Evolutionary conservation across 2,888 invertebrate genomes (phyloP).

Genomic region (Rosalia funebris): DNA sequence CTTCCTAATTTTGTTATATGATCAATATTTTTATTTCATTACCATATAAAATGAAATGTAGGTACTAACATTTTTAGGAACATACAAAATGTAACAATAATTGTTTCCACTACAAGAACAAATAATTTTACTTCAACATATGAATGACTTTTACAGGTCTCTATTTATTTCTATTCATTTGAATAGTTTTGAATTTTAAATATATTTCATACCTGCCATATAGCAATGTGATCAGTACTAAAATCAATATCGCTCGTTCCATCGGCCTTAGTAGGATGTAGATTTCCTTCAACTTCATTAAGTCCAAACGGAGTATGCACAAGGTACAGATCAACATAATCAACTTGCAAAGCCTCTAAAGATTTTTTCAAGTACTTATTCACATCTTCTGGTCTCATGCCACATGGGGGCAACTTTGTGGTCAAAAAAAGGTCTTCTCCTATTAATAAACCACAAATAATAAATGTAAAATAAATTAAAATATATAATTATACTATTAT

Average conservation of each 20-base stretch:
- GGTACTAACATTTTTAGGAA: too few relatives aligned
- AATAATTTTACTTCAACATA: too few relatives aligned
- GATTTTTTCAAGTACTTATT: slow-evolving; percentile 75
- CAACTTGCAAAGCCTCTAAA: slow-evolving; percentile 75
- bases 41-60: too few relatives aligned
- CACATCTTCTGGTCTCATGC: slow-evolving; percentile 71
- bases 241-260: slow-evolving; percentile 71
- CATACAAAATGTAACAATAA: too few relatives aligned
- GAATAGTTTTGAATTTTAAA: too few relatives aligned
- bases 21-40: too few relatives aligned
- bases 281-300: slow-evolving; percentile 71
- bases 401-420: slow-evolving; percentile 80
- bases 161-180: too few relatives aligned
- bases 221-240: slow-evolving; percentile 75
- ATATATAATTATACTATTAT: too few relatives aligned
- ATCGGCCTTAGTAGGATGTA: slow-evolving; percentile 74
- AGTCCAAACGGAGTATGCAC: slow-evolving; percentile 82
- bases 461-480: too few relatives aligned
- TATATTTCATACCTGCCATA: slow-evolving; percentile 82
- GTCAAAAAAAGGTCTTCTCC: slow-evolving; percentile 85
- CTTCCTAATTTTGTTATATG: too few relatives aligned
- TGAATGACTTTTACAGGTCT: too few relatives aligned
- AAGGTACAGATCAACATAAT: slow-evolving; percentile 85
- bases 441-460: slow-evolving; percentile 53
- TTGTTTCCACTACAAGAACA: too few relatives aligned